These are phyloP conservation scores for Micronycteris hirsuta DNA, from an alignment of 2,113 vertebrate genomes.

Conservation along the genomic window DNA sequence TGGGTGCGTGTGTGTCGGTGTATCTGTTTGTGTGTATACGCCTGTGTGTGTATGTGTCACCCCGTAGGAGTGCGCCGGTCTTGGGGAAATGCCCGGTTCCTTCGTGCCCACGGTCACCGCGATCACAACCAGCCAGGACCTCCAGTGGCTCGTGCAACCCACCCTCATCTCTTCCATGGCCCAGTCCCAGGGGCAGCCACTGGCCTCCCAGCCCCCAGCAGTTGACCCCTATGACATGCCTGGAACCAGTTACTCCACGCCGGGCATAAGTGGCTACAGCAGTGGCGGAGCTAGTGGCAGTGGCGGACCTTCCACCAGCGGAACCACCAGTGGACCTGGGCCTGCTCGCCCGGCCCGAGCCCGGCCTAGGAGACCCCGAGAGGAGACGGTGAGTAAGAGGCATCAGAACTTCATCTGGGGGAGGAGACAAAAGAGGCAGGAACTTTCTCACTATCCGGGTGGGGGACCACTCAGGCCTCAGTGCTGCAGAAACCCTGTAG, in stretches of 20 bases:
- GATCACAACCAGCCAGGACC: constrained; percentile 96
- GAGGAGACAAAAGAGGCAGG: not conserved
- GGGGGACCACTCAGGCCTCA: not conserved
- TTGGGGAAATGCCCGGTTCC: constrained; percentile 94
- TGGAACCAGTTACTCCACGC: constrained; percentile 88
- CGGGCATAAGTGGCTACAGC: constrained; percentile 75
- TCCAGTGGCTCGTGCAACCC: constrained; percentile 98
- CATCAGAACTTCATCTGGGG: not conserved
- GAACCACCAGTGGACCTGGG: constrained; percentile 78
- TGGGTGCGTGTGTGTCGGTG: constrained; percentile 57
- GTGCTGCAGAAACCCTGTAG: not conserved
- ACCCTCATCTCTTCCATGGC: constrained; percentile 96
- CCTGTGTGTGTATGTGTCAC: constrained; percentile 67
- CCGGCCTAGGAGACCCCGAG: constrained; percentile 86
- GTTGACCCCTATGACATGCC: constrained; percentile 94
- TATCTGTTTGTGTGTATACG: constrained; percentile 63
- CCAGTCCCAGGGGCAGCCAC: constrained; percentile 85
- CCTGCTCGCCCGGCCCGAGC: constrained; percentile 83
- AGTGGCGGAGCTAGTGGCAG: constrained; percentile 49
- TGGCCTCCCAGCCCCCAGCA: constrained; percentile 75
- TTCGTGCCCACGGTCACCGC: constrained; percentile 97
- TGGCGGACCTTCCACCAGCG: constrained; percentile 78
- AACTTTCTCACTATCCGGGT: not conserved
- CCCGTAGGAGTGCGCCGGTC: constrained; percentile 84
- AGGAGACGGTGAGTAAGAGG: constrained; percentile 90